These are phyloP conservation scores for Epistrophe eligans DNA, from an alignment of 2,888 invertebrate genomes.

Conservation along the genomic window DNA sequence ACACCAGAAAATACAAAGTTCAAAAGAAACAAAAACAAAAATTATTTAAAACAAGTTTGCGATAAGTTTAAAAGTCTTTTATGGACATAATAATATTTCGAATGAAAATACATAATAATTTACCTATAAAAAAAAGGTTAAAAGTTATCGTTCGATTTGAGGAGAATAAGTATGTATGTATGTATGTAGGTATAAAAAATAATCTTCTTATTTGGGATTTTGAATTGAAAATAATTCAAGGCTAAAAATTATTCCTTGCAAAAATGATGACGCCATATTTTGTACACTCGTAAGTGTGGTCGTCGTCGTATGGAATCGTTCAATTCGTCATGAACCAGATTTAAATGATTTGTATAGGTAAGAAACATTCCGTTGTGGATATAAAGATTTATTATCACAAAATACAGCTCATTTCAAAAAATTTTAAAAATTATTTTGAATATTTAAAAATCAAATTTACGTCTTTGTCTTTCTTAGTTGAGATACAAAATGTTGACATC, in stretches of 20 bases:
- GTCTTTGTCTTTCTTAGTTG: too few species aligned
- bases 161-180: too few species aligned
- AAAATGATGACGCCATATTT: neutral
- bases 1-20: constrained; percentile 4
- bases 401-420: too few species aligned
- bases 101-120: neutral
- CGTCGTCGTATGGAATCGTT: neutral
- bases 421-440: too few species aligned
- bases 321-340: neutral
- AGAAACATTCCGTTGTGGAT: too few species aligned
- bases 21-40: neutral
- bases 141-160: constrained; percentile 18
- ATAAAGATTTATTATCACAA: too few species aligned
- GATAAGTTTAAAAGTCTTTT: constrained; percentile 16
- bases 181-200: neutral
- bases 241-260: neutral
- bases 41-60: constrained; percentile 20
- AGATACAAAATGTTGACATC: too few species aligned
- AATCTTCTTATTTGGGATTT: neutral
- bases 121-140: neutral
- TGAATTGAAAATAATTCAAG: constrained; percentile 7
- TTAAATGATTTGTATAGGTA: neutral
- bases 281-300: too few species aligned
- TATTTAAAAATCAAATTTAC: too few species aligned
- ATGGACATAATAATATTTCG: neutral